Evolutionary conservation across 2,888 invertebrate genomes (phyloP).

Genomic region (Ceriagrion tenellum): DNA sequence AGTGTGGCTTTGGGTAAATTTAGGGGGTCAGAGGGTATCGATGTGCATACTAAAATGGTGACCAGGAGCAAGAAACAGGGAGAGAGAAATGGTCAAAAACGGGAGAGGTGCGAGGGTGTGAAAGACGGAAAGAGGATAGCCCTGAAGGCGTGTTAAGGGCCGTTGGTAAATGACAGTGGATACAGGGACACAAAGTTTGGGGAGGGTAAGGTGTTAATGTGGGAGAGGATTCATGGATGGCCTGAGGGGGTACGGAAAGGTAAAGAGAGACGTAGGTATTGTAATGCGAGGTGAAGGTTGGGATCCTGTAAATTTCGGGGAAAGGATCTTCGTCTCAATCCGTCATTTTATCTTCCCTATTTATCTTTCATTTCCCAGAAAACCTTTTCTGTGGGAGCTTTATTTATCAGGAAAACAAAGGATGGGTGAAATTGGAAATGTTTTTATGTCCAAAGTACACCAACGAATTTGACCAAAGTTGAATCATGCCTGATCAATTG

Average conservation of each 20-base stretch:
- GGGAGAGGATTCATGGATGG: background rate
- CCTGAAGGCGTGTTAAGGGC: background rate
- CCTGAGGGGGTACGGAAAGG: background rate
- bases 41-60: background rate
- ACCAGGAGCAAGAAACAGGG: background rate
- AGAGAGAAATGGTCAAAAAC: conserved; percentile 37
- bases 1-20: background rate
- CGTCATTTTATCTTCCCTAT: background rate
- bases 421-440: too few species aligned
- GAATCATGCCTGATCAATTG: too few species aligned
- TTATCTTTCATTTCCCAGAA: too few species aligned
- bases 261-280: background rate
- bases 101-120: conserved; percentile 65
- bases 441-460: too few species aligned
- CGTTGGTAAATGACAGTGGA: background rate
- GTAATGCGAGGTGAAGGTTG: background rate
- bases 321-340: background rate
- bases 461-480: too few species aligned
- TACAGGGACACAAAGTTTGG: background rate
- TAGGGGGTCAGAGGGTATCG: background rate
- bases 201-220: background rate
- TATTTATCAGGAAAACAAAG: background rate
- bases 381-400: too few species aligned
- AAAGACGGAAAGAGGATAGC: conserved; percentile 43
- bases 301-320: background rate